Evolutionary conservation across 2,888 invertebrate species (phyloP).

Genomic region (Microctonus aethiopoides): DNA sequence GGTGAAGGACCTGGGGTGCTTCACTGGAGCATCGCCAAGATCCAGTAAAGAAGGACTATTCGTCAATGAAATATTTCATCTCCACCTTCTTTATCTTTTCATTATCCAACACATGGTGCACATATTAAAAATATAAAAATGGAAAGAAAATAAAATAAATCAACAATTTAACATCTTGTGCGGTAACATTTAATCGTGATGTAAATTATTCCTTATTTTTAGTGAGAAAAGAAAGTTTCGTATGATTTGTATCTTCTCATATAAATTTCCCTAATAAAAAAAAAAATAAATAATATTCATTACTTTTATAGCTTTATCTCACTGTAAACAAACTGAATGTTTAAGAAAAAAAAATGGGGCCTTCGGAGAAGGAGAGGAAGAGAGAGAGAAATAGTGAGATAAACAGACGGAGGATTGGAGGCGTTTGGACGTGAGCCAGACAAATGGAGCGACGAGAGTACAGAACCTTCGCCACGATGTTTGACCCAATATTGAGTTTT

Average conservation of each 20-base stretch:
- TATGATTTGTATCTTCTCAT: too few species aligned
- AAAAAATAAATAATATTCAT: too few species aligned
- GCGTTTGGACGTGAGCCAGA: slow-evolving; percentile 45
- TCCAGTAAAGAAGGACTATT: background rate
- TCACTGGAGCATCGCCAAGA: slow-evolving; percentile 42
- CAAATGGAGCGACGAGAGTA: slow-evolving; percentile 39
- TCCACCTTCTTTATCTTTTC: background rate
- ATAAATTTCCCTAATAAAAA: too few species aligned
- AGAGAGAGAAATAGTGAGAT: slow-evolving; percentile 18
- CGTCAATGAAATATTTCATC: background rate
- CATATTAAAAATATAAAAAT: background rate
- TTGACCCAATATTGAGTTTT: slow-evolving; percentile 40
- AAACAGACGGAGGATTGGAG: background rate
- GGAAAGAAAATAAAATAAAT: background rate
- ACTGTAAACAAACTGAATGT: too few species aligned
- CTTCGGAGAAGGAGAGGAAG: background rate
- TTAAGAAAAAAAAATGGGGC: background rate
- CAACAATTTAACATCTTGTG: background rate
- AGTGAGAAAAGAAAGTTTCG: too few species aligned
- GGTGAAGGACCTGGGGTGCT: slow-evolving; percentile 38
- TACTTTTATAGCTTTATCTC: too few species aligned
- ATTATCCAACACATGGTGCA: background rate
- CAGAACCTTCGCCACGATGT: slow-evolving; percentile 37
- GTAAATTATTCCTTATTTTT: background rate
- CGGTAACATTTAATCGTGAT: background rate